Conservation (phyloP, 2,113 vertebrate species). For the Laterallus jamaicensis region DNA sequence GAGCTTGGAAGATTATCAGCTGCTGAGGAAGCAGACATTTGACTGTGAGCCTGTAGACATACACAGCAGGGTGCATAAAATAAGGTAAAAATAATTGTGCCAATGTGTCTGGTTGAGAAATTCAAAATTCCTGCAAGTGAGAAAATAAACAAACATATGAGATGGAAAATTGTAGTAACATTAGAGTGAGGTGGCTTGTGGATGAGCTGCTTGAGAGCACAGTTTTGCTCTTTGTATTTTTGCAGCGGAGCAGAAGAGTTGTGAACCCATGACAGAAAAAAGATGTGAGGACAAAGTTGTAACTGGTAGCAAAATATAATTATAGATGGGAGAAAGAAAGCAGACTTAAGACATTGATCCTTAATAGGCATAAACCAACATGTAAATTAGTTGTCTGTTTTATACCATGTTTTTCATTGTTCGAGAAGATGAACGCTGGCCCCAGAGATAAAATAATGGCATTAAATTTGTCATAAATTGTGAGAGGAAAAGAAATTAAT, state of each 20-base stretch:
- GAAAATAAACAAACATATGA: conserved; percentile 34
- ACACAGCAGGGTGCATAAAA: conserved; percentile 53
- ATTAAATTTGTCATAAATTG: neutral
- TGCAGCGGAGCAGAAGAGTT: neutral
- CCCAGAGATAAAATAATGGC: neutral
- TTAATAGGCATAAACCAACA: neutral
- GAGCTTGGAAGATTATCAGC: conserved; percentile 39
- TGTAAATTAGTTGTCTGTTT: neutral
- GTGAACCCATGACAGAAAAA: neutral
- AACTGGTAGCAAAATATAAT: neutral
- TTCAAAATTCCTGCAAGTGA: conserved; percentile 49
- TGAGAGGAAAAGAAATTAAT: neutral
- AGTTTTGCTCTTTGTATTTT: conserved; percentile 16
- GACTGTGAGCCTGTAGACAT: conserved; percentile 62
- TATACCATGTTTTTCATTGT: neutral
- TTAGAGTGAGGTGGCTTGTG: neutral
- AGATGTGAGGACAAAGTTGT: neutral
- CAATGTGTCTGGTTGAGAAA: conserved; percentile 50
- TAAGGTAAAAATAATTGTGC: conserved; percentile 65
- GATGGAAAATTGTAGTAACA: conserved; percentile 18
- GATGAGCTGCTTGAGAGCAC: neutral
- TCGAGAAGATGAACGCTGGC: neutral
- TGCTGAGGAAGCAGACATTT: conserved; percentile 61
- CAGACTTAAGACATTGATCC: neutral
- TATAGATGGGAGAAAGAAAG: neutral